Evolutionary conservation across 2,113 vertebrate species (phyloP), one percentile per base, ranked within the genome.

Genomic region (Dicentrarchus labrax): DNA sequence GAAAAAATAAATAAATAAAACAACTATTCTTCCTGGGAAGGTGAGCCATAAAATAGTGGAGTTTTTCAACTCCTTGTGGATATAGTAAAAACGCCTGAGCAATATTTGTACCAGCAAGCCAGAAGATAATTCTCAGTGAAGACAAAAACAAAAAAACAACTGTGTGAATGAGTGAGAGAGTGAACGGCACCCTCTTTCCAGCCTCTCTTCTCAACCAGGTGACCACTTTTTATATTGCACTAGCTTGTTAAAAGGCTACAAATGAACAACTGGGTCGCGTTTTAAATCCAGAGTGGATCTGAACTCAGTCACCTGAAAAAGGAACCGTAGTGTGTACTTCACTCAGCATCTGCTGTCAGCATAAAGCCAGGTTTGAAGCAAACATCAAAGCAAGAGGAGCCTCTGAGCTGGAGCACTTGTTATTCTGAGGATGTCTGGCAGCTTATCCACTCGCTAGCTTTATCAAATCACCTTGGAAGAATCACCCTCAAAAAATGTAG

Each of bases 381-480:
- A 85, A 93, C 93, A 92, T 94, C 92, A 92, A 94, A 94, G 93
- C 80, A 81, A 24, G 76, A 79, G 82, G 80, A 91, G 90, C 89
- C 89, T 91, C 78, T 83, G 91, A 91, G 91, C 88, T 67, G 61
- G 53, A 82, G 87, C 87, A 89, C 89, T 92, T 94, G 90, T 94
- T 94, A 95, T 95, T 95, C 94, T 62, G 87, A 89, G 85, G 87
- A 92, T 78, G 90, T 93, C 86, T 87, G 80, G 78, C 82, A 88
- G 85, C 94, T 94, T 92, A 93, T 93, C 89, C 91, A 89, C 85
- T 91, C 83, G 60, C 86, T 84, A 76, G 83, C 86, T 92, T 94
- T 94, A 94, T 93, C 86, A 90, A 92, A 93, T 93, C 91, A 93
- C 93, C 91, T 92, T 94, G 93, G 84, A 92, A 89, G 89, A 92